Evolutionary conservation across 2,888 invertebrate species (phyloP).

Genomic region (Syrista parreyssii): DNA sequence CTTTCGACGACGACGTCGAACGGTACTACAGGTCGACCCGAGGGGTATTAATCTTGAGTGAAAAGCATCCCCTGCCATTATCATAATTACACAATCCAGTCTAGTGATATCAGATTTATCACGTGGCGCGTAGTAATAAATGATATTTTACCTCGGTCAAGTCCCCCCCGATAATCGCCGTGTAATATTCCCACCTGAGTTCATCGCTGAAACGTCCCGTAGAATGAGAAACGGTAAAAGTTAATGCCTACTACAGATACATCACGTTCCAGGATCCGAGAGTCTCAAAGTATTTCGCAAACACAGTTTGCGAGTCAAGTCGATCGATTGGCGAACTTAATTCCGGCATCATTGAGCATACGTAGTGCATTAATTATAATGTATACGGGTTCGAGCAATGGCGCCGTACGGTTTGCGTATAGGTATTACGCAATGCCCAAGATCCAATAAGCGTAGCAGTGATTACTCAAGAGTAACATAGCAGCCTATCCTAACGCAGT

Average conservation of each 20-base stretch:
- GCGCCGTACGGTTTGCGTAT: background rate
- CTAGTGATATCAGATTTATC: background rate
- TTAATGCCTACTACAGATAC: background rate
- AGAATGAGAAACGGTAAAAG: background rate
- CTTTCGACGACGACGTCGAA: conserved; percentile 1
- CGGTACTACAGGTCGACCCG: background rate
- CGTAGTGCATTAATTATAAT: background rate
- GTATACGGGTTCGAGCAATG: background rate
- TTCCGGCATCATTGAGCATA: background rate
- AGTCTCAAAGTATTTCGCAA: background rate
- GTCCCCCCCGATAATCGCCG: background rate
- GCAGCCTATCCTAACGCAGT: background rate
- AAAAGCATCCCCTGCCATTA: background rate
- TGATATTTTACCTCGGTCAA: background rate
- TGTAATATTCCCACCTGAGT: background rate
- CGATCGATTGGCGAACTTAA: background rate
- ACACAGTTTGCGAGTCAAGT: background rate
- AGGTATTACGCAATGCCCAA: background rate
- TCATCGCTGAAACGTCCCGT: background rate
- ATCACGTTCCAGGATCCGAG: background rate
- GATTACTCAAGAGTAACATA: background rate
- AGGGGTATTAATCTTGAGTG: background rate
- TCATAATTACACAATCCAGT: background rate
- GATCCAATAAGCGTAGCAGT: background rate
- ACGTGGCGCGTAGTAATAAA: background rate